Conservation (phyloP, 2,113 vertebrate genomes). For the Manacus vitellinus region DNA sequence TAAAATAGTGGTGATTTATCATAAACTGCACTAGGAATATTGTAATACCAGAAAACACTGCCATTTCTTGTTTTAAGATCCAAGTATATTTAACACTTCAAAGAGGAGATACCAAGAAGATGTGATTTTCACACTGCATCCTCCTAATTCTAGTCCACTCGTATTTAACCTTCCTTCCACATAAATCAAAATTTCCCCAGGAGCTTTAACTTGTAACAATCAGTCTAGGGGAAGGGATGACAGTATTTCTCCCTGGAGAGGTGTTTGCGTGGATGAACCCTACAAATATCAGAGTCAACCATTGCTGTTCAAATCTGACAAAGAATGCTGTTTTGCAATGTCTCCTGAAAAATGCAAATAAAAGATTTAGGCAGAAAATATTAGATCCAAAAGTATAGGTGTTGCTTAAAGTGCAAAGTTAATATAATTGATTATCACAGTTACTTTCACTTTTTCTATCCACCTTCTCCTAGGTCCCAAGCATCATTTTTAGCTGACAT, state of each 20-base stretch:
- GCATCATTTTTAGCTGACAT: not conserved
- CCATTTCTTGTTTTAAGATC: not conserved
- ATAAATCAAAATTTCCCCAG: slow-evolving; percentile 30
- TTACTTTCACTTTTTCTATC: not conserved
- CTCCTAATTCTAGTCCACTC: slow-evolving; percentile 1
- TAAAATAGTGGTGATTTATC: not conserved
- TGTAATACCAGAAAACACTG: not conserved
- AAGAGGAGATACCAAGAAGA: not conserved
- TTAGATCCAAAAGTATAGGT: not conserved
- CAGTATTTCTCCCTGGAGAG: not conserved
- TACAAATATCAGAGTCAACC: slow-evolving; percentile 28
- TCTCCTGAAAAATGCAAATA: not conserved
- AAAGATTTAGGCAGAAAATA: not conserved
- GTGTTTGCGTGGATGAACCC: not conserved
- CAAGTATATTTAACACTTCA: not conserved
- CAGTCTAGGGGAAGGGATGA: not conserved
- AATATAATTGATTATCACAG: not conserved
- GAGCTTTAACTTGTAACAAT: slow-evolving; percentile 2
- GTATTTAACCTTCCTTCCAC: not conserved
- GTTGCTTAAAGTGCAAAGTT: not conserved
- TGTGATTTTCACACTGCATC: not conserved
- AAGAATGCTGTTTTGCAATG: not conserved
- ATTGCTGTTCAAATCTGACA: not conserved
- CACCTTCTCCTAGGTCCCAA: not conserved
- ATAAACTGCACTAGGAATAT: not conserved